Evolutionary conservation across 2,113 vertebrate genomes (phyloP).

Genomic region (Mus spicilegus): DNA sequence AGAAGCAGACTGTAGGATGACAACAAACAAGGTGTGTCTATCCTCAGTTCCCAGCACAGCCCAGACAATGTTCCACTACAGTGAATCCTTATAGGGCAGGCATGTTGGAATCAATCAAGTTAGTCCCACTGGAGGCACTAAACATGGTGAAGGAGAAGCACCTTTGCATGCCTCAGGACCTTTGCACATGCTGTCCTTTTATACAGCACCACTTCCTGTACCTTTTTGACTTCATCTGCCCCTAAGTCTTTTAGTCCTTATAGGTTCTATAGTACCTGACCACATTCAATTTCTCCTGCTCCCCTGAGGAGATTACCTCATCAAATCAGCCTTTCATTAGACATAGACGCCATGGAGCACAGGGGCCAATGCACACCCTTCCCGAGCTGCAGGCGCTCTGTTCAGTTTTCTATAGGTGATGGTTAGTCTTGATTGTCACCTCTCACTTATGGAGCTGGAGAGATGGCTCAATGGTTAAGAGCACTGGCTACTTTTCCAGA

Average conservation of each 20-base stretch:
- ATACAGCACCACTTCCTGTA: not conserved
- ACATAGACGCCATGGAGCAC: too few relatives aligned
- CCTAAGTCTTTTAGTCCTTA: not conserved
- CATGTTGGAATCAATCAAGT: fast-evolving
- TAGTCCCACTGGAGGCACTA: not conserved
- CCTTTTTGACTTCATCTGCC: fast-evolving
- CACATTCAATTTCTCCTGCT: not conserved
- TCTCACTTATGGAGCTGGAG: not conserved
- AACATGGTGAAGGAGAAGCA: too few relatives aligned
- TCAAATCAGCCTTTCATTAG: not conserved
- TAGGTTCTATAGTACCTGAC: not conserved
- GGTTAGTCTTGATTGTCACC: not conserved
- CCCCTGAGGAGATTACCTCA: not conserved
- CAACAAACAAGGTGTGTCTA: not conserved
- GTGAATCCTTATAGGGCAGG: not conserved
- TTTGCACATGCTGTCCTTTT: not conserved
- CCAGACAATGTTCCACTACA: too few relatives aligned
- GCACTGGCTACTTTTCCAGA: not conserved
- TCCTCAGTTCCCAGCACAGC: not conserved
- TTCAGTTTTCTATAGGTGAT: not conserved
- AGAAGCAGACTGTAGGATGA: not conserved
- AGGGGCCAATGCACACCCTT: not conserved
- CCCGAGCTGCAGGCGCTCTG: not conserved
- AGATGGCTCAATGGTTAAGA: not conserved
- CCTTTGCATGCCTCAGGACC: not conserved